Percentiles rank a stretch among this genome's conserved stretches.
phyloP scores from a whole-genome alignment of 2,113 vertebrate species.

The Neopipo cinnamomea region DNA sequence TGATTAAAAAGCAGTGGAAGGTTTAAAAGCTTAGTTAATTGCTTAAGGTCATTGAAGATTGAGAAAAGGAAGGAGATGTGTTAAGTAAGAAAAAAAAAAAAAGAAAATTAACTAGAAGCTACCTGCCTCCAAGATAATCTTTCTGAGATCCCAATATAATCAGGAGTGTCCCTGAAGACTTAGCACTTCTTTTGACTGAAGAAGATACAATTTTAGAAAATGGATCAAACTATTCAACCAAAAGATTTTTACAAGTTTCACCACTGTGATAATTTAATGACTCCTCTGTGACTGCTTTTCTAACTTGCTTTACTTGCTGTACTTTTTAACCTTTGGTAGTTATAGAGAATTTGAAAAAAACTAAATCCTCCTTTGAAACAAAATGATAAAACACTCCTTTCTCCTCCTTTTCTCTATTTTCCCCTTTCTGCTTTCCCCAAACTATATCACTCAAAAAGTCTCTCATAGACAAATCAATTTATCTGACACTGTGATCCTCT shows the following conservation, averaged over 20 bases:
- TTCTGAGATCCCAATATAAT: not conserved
- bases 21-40: not conserved
- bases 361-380: not conserved
- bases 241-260: not conserved
- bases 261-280: not conserved
- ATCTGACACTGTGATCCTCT: not conserved
- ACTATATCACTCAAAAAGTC: not conserved
- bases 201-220: not conserved
- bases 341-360: not conserved
- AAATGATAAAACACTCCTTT: not conserved
- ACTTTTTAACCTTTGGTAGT: not conserved
- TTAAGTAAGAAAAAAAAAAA: not conserved
- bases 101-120: not conserved
- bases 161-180: not conserved
- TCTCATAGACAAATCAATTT: slow-evolving; percentile 25
- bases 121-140: not conserved
- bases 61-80: not conserved
- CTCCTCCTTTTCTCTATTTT: not conserved
- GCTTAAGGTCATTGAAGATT: not conserved
- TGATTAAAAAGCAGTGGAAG: not conserved
- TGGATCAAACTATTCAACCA: not conserved
- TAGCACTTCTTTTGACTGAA: not conserved
- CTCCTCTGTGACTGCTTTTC: not conserved
- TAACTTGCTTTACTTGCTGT: not conserved
- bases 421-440: not conserved